Conservation (phyloP, 37 sponge, comb jelly and placozoan genomes). For the Diacarnus erythraeanus region DNA sequence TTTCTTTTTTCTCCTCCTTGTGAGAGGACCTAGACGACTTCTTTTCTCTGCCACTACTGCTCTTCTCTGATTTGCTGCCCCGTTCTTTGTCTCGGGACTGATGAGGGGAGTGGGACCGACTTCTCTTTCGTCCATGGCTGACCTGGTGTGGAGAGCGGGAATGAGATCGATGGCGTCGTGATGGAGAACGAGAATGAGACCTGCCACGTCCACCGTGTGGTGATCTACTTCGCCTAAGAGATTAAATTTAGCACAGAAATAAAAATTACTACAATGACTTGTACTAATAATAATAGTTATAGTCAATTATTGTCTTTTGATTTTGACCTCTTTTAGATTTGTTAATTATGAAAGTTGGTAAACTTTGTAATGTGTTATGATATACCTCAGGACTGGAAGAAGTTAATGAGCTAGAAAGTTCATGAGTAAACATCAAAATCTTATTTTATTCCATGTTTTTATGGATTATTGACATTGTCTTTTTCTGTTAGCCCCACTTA, state of each 20-base stretch:
- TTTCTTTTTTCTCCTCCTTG: constrained; percentile 49
- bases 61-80: constrained; percentile 21
- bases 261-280: not conserved
- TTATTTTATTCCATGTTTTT: too few relatives aligned
- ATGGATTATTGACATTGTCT: too few relatives aligned
- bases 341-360: too few relatives aligned
- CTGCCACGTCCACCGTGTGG: constrained; percentile 23
- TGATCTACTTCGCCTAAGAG: constrained; percentile 24
- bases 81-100: constrained; percentile 23
- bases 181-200: constrained; percentile 45
- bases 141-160: constrained; percentile 21
- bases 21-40: constrained; percentile 4
- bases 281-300: too few relatives aligned
- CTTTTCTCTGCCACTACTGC: not conserved
- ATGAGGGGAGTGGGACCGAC: constrained; percentile 17
- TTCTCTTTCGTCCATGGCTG: not conserved
- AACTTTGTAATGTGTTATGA: too few relatives aligned
- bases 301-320: too few relatives aligned
- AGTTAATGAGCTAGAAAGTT: too few relatives aligned
- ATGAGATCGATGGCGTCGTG: constrained; percentile 32
- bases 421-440: too few relatives aligned
- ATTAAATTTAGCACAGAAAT: not conserved
- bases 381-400: too few relatives aligned
- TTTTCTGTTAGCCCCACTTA: too few relatives aligned
- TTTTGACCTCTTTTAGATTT: too few relatives aligned